Percentiles rank a stretch among this genome's conserved stretches.
Conservation (phyloP, 2,113 vertebrate genomes). For the Gallinago undulata region DNA sequence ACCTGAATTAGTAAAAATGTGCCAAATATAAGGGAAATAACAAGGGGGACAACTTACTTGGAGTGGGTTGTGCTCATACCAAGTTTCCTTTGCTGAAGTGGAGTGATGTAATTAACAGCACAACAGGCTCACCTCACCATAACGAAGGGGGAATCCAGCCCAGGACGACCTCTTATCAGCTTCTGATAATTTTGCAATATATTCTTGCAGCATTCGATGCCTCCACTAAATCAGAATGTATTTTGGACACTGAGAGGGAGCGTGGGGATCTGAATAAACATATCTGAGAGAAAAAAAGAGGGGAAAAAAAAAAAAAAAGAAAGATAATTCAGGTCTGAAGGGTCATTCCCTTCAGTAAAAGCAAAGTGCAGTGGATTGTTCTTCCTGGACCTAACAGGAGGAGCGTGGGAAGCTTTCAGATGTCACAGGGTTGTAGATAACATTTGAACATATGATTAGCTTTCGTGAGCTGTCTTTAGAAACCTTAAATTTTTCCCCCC, state of each 20-base stretch:
- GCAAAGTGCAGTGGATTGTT: slow-evolving; percentile 43
- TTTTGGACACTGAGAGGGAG: not conserved
- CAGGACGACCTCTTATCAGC: not conserved
- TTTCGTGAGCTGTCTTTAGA: slow-evolving; percentile 70
- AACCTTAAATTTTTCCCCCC: slow-evolving; percentile 61
- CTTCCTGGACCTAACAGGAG: slow-evolving; percentile 69
- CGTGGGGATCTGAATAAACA: not conserved
- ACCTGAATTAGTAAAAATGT: not conserved
- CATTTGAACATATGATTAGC: slow-evolving; percentile 75
- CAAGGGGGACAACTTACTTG: not conserved
- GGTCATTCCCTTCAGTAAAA: slow-evolving; percentile 35
- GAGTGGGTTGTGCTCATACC: not conserved
- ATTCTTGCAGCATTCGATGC: not conserved
- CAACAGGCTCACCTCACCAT: not conserved
- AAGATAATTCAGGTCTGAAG: not conserved
- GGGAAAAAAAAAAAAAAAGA: not conserved
- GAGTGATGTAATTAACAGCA: not conserved
- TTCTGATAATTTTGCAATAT: not conserved
- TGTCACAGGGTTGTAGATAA: slow-evolving; percentile 73
- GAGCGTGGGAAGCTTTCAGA: slow-evolving; percentile 72
- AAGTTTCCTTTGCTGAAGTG: not conserved
- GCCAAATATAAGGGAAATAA: not conserved
- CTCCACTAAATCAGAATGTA: not conserved
- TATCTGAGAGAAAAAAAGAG: not conserved
- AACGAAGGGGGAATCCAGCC: not conserved